Evolutionary conservation across 2,113 vertebrate species (phyloP), one percentile per base, ranked within the genome.

Genomic region (Arenaria interpres): DNA sequence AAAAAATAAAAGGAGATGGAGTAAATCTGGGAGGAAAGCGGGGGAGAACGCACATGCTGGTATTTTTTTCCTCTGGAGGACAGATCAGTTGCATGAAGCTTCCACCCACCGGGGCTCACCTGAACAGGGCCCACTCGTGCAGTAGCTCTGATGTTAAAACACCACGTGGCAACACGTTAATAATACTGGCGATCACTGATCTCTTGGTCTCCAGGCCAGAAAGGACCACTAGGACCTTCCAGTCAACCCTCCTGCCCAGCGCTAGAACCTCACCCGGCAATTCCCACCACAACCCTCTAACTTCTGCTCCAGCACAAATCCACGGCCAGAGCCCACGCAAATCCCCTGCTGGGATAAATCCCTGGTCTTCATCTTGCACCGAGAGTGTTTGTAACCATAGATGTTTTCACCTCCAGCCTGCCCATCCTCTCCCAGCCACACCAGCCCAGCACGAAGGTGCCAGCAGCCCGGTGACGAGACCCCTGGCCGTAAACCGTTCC

Each of bases 1-100:
- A 92, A 92, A 95, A 95, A 92, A 78, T 87, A 54, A 87, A 94
- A 95, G 53, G 53, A 91, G 89, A 85, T 7, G 48, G 73, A 94
- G 66, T 79, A 91, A 93, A 89, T 56, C 69, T 68, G 37, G 45
- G 66, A 94, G 54, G 53, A 76, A 88, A 81, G 39, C 4, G 3
- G 63, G 57, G 41, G 11, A 90, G 64, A 89, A 77, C 2, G 35
- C 7, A 69, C 33, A 46, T 4, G n/a, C 41, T 59, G 57, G 18
- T 23, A 5, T 39, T 71, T 93, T 53, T 53, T 59, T 57, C 37
- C 43, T 68, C 63, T 24, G 33, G 41, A 83, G 88, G 39, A 74
- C 8, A 22, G 53, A 53, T 77, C 28, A 59, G 74, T 73, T 90
- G 67, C 20, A 18, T 54, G 73, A 88, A 95, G 35, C 54, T 88